Conservation (phyloP, 2,888 invertebrate species). For the Drosophila putrida region DNA sequence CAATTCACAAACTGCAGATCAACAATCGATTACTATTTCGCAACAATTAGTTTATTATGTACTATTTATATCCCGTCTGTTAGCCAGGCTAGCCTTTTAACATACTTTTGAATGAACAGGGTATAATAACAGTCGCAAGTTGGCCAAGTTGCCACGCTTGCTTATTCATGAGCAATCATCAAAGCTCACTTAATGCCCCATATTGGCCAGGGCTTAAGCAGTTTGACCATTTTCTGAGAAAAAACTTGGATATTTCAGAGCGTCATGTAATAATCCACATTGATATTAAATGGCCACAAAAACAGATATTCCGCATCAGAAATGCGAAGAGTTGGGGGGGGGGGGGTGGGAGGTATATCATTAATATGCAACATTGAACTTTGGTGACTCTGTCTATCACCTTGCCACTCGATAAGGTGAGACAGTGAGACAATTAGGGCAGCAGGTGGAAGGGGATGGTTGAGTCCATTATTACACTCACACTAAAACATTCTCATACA, state of each 20-base stretch:
- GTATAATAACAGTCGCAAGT: conserved; percentile 19
- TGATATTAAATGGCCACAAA: conserved; percentile 62
- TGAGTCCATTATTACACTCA: conserved; percentile 49
- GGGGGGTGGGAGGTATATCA: conserved; percentile 19
- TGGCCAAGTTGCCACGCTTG: conserved; percentile 49
- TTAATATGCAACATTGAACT: conserved; percentile 69
- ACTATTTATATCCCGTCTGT: too few species aligned
- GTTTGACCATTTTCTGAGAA: conserved; percentile 59
- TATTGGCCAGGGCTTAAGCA: conserved; percentile 67
- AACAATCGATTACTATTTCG: too few species aligned
- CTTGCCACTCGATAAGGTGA: conserved; percentile 34
- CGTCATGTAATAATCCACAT: conserved; percentile 62
- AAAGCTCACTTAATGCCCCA: conserved; percentile 76
- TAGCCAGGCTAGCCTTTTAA: not conserved
- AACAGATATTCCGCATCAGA: conserved; percentile 14
- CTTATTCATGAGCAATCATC: conserved; percentile 76
- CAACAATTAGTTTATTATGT: too few species aligned
- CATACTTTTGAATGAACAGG: conserved; percentile 3
- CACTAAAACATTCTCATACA: conserved; percentile 2
- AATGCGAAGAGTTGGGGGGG: conserved; percentile 6
- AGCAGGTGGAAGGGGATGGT: not conserved
- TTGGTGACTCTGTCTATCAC: conserved; percentile 41
- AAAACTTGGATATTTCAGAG: conserved; percentile 50
- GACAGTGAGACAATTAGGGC: conserved; percentile 56
- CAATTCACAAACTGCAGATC: too few species aligned